A percentile compares a stretch with the other conserved stretches of the same genome.
These are phyloP conservation scores for Pseudochromis fuscus DNA, from an alignment of 2,797 vertebrate genomes.

Conservation along the genomic window DNA sequence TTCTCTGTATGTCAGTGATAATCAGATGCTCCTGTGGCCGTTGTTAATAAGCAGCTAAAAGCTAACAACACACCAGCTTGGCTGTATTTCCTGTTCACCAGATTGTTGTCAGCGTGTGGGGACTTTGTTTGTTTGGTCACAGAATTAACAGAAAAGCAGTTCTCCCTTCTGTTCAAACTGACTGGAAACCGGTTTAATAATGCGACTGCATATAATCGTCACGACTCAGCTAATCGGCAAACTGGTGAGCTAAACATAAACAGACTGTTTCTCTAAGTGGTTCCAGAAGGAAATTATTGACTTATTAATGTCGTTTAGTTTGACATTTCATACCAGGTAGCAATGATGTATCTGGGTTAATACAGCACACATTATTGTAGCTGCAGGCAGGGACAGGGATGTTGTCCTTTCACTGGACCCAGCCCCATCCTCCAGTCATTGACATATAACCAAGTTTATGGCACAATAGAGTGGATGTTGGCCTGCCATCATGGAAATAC, in stretches of 20 bases:
- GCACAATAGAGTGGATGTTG: slow-evolving; percentile 49
- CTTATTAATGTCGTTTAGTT: not conserved
- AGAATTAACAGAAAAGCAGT: not conserved
- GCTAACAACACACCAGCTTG: slow-evolving; percentile 68
- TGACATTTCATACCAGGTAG: slow-evolving; percentile 27
- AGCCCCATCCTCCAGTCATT: slow-evolving; percentile 31
- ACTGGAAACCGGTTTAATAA: not conserved
- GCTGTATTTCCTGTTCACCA: slow-evolving; percentile 18
- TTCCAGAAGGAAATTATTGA: not conserved
- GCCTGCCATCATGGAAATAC: slow-evolving; percentile 53
- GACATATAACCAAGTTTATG: slow-evolving; percentile 54
- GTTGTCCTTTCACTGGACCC: slow-evolving; percentile 32
- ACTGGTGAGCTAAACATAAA: slow-evolving; percentile 11
- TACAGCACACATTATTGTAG: not conserved
- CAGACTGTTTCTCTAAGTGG: not conserved
- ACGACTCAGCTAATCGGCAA: slow-evolving; percentile 22
- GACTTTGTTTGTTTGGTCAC: not conserved
- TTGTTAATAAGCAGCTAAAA: slow-evolving; percentile 58
- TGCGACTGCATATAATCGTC: slow-evolving; percentile 11
- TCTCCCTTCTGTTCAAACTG: not conserved
- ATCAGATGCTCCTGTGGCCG: slow-evolving; percentile 29
- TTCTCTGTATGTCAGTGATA: not conserved
- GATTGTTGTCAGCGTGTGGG: not conserved
- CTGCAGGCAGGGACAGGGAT: slow-evolving; percentile 1
- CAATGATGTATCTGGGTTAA: slow-evolving; percentile 10